A percentile compares a stretch with the other conserved stretches of the same genome.
These are phyloP conservation scores for Folsomia manolachei DNA, from an alignment of 2,888 invertebrate species.

Conservation along the genomic window DNA sequence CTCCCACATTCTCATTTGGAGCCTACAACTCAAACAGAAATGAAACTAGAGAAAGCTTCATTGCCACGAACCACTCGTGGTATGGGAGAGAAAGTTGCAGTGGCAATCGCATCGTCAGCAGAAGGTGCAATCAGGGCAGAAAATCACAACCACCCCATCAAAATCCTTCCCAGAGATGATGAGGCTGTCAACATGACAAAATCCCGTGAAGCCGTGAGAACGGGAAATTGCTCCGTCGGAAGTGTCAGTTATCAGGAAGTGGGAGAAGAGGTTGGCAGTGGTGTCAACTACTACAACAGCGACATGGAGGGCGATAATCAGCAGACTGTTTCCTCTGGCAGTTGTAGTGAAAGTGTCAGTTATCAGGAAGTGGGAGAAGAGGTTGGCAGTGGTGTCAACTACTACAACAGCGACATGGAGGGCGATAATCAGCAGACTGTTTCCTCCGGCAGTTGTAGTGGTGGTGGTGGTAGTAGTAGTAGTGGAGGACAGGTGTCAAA, in stretches of 20 bases:
- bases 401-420: neutral
- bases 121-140: neutral
- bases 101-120: no score
- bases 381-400: neutral
- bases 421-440: neutral
- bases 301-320: neutral
- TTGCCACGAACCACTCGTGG: neutral
- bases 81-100: neutral
- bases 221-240: constrained; percentile 12
- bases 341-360: neutral
- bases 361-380: neutral
- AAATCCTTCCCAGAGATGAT: neutral
- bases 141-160: neutral
- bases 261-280: neutral
- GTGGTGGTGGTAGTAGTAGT: neutral
- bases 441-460: neutral
- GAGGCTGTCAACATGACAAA: constrained; percentile 17
- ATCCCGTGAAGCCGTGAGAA: neutral
- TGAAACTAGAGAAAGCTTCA: no score
- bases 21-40: no score
- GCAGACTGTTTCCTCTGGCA: neutral
- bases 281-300: constrained; percentile 1
- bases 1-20: neutral
- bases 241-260: neutral
- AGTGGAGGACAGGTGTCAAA: neutral